Evolutionary conservation across 1,140 invertebrate genomes (phyloP).

Genomic region (Reticulitermes speratus): DNA sequence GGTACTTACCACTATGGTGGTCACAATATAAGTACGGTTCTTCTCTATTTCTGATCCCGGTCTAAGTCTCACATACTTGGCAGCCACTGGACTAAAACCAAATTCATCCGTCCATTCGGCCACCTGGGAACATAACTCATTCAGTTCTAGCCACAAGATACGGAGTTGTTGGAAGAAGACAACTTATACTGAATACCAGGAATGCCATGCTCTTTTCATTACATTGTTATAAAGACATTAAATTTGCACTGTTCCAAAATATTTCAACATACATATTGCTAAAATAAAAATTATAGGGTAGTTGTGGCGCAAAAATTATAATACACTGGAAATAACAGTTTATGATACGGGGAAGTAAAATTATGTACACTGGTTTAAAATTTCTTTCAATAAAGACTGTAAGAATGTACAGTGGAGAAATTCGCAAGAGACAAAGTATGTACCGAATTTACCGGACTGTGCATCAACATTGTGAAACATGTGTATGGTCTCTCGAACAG

Average conservation of each 20-base stretch:
- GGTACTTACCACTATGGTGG: slow-evolving; percentile 78
- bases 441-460: too few relatives aligned
- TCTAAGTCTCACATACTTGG: slow-evolving; percentile 73
- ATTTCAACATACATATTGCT: neutral
- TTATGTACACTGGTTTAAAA: too few relatives aligned
- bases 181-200: too few relatives aligned
- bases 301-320: too few relatives aligned
- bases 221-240: neutral
- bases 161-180: neutral
- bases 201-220: neutral
- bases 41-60: slow-evolving; percentile 70
- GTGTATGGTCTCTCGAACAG: too few relatives aligned
- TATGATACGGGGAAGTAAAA: too few relatives aligned
- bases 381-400: too few relatives aligned
- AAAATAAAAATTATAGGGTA: neutral
- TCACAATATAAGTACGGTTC: slow-evolving; percentile 90
- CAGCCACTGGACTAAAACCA: slow-evolving; percentile 73
- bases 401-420: too few relatives aligned
- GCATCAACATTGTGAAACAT: too few relatives aligned
- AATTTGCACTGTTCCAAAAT: neutral
- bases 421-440: too few relatives aligned
- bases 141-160: neutral
- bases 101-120: slow-evolving; percentile 87
- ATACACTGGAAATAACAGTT: too few relatives aligned
- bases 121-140: slow-evolving; percentile 53